A percentile compares a stretch with the other conserved stretches of the same genome.
Evolutionary conservation across 2,797 vertebrate genomes (phyloP).

Genomic region (Chiroxiphia lanceolata): DNA sequence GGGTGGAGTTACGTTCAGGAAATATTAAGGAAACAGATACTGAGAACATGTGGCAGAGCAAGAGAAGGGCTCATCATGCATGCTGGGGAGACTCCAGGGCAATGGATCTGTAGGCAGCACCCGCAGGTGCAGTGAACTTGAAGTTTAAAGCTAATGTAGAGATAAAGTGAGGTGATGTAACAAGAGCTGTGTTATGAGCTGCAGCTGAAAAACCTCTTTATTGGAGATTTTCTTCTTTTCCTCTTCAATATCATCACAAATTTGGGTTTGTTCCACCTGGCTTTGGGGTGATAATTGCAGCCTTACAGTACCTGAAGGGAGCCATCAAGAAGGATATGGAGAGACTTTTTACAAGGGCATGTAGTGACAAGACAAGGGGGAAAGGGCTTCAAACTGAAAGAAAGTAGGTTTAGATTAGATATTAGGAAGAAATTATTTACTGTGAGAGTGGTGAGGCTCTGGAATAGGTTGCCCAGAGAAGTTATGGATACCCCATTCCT

Average conservation of each 20-base stretch:
- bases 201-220: not conserved
- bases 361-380: not conserved
- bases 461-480: not conserved
- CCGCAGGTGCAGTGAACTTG: not conserved
- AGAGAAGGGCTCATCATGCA: fast-evolving
- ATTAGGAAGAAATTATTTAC: not conserved
- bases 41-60: not conserved
- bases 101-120: not conserved
- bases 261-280: not conserved
- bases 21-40: not conserved
- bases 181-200: not conserved
- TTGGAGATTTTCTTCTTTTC: not conserved
- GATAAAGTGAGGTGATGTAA: not conserved
- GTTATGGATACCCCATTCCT: not conserved
- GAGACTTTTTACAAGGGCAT: not conserved
- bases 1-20: not conserved
- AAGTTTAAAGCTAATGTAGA: not conserved
- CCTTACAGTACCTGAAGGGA: not conserved
- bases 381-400: not conserved
- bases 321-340: not conserved
- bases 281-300: not conserved
- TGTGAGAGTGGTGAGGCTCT: not conserved
- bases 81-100: not conserved
- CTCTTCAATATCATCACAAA: not conserved
- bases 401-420: not conserved